Evolutionary conservation across 2,113 vertebrate genomes (phyloP).

Genomic region (Coptodon rendalli): DNA sequence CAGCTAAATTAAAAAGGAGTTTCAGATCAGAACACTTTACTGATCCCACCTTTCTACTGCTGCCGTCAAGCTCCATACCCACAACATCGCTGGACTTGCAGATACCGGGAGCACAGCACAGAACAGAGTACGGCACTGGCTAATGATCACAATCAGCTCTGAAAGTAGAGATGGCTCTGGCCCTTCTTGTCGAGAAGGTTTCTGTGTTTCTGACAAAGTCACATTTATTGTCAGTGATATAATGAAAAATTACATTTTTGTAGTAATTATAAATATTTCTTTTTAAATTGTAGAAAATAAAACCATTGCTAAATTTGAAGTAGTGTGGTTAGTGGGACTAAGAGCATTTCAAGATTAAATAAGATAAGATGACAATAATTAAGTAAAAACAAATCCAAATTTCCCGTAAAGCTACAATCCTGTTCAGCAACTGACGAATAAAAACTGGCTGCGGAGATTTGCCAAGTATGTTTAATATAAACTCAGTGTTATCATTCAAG

Average conservation of each 20-base stretch:
- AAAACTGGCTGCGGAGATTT: not conserved
- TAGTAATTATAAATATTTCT: fast-evolving
- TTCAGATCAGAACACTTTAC: not conserved
- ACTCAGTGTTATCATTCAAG: not conserved
- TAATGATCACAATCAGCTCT: not conserved
- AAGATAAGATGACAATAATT: not conserved
- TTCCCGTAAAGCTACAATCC: not conserved
- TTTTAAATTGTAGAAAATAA: not conserved
- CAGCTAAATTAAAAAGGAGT: not conserved
- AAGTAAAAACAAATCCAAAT: not conserved
- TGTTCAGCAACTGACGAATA: not conserved
- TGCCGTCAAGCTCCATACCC: not conserved
- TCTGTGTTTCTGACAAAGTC: not conserved
- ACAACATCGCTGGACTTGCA: not conserved
- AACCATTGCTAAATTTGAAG: not conserved
- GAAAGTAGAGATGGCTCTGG: not conserved
- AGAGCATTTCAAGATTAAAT: not conserved
- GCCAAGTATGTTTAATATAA: not conserved
- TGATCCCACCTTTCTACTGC: not conserved
- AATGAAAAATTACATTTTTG: fast-evolving
- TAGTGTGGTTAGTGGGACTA: not conserved
- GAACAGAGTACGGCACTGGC: not conserved
- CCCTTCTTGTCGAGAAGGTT: not conserved
- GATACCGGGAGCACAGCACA: not conserved
- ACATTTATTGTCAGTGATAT: not conserved